Evolutionary conservation across 2,113 vertebrate genomes (phyloP), one percentile per base, ranked within the genome.

Genomic region (Tragulus kanchil): DNA sequence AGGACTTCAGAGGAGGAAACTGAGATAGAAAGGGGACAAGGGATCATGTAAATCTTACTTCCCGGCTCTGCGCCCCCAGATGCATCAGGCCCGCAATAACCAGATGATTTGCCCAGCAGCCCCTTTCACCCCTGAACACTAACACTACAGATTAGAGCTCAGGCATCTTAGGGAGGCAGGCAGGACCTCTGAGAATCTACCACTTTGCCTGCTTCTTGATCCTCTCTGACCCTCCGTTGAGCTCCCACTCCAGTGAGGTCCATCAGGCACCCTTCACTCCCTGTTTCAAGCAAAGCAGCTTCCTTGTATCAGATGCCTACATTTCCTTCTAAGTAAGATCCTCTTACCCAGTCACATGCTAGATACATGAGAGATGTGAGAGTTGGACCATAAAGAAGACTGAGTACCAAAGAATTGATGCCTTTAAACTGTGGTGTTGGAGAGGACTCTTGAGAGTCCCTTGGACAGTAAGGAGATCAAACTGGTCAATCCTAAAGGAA

Each of bases 1-100:
- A 97, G 79, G 92, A 86, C 36, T 71, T 91, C 86, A 78, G 85
- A 97, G 65, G 56, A 48, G 56, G 48, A 87, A 61, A 50, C 90
- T 0, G 5, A 86, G 69, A 84, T 12, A 64, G 92, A 45, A 81
- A 78, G 16, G 15, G 10, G 69, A 84, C 89, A 79, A 65, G 31
- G 17, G 25, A 5, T 58, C 17, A 45, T 25, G 56, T 45, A 45
- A 71, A 23, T 71, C 82, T 56, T 64, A 78, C n/a, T n/a, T n/a
- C 71, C 81, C 3, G 9, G 54, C 45, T 52, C 56, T 48, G 64
- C 67, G 26, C 65, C 62, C 61, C 19, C 36, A 3, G 3, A 56
- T 1, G 11, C 14, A 42, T 19, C 9, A 0, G 45, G 21, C 65
- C 61, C 79, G 45, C 54, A 19, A 62, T 48, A 50, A 50, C 61